Evolutionary conservation across 2,113 vertebrate genomes (phyloP), one percentile per base, ranked within the genome.

Genomic region (Stictonetta naevosa): DNA sequence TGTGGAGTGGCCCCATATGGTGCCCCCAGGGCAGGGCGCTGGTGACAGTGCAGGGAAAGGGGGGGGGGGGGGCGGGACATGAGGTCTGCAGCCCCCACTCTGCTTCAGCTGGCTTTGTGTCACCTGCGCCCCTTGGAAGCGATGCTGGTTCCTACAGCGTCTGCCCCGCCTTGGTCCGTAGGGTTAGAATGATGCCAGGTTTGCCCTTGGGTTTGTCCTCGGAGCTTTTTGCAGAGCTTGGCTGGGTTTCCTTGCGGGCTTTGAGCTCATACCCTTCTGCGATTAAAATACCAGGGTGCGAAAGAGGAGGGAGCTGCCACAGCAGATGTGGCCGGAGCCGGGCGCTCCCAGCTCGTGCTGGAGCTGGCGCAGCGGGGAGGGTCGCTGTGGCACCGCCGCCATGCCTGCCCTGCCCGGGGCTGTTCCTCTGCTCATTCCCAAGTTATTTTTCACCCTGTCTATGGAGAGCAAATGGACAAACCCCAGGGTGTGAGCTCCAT

Each of bases 161-260:
- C 76, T 44, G 26, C 25, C 23, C 42, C 58, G 26, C 33, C 66
- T 81, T 1, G 0, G 53, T 91, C 56, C 6, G 1, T 3, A 29
- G 74, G 66, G 58, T 78, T 91, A 76, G 79, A 85, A 33, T 2
- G 10, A 36, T 59, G 53, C 58, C 36, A 22, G 12, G 2, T 79
- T 96, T 92, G 78, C 85, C 84, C 67, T 79, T 94, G 81, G 62
- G 34, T 79, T 84, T 81, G 52, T 91, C 48, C 74, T 86, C 84
- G 52, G 69, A 53, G 62, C 11, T 91, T 82, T 89, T 56, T 56
- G 48, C 2, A 2, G 48, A 59, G 16, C 74, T 95, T 91, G 63
- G 53, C 53, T 50, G 36, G 44, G 44, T 80, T 92, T 94, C 58
- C 38, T 50, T 29, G 8, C 62, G 59, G 74, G 60, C 68, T 93